Evolutionary conservation across 2,797 vertebrate genomes (phyloP).

Genomic region (Enteromius afrohamiltoni): DNA sequence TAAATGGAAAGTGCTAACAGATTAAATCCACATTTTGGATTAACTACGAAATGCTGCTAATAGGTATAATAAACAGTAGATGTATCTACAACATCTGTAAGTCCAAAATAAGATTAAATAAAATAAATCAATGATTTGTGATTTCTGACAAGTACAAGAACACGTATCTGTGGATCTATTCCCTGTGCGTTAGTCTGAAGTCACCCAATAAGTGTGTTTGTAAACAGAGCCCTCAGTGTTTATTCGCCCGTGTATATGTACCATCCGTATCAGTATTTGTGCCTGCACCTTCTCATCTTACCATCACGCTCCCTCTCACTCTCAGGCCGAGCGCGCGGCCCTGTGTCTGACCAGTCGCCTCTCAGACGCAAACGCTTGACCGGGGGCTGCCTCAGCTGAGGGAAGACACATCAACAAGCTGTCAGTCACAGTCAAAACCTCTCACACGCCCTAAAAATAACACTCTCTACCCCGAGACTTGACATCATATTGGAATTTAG

Average conservation of each 20-base stretch:
- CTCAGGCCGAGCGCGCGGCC: conserved; percentile 95
- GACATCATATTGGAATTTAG: conserved; percentile 10
- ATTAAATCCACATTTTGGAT: not conserved
- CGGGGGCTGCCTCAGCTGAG: conserved; percentile 92
- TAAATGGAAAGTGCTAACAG: not conserved
- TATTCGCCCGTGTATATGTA: not conserved
- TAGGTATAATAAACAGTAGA: not conserved
- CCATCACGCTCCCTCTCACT: conserved; percentile 96
- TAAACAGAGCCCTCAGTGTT: not conserved
- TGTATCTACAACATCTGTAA: not conserved
- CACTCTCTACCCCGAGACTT: not conserved
- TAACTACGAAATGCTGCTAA: not conserved
- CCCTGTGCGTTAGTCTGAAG: not conserved
- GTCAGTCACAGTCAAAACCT: conserved; percentile 52
- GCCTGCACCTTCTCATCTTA: conserved; percentile 68
- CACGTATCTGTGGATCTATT: not conserved
- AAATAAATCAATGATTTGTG: not conserved
- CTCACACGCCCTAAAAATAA: conserved; percentile 26
- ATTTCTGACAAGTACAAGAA: conserved; percentile 7
- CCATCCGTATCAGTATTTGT: not conserved
- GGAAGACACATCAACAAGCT: conserved; percentile 54
- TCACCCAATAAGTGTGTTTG: not conserved
- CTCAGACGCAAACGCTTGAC: conserved; percentile 94
- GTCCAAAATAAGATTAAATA: not conserved
- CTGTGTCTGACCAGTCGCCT: conserved; percentile 98